Evolutionary conservation across 2,113 vertebrate species (phyloP), one percentile per base, ranked within the genome.

Genomic region (Podocnemis expansa): DNA sequence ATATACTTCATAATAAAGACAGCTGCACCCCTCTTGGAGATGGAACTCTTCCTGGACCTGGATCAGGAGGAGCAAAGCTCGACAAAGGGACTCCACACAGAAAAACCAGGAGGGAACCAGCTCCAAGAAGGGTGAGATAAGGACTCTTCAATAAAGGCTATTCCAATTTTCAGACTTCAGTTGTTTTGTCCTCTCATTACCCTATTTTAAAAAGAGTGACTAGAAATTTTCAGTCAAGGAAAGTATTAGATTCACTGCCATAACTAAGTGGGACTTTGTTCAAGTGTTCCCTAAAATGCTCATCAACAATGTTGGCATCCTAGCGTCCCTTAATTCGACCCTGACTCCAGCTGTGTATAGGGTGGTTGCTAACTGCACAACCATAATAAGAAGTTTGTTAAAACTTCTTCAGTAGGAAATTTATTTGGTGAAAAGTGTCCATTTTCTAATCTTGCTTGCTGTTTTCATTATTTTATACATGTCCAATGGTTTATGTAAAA

Each of bases 361-460:
- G 2, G 8, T 60, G 25, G 63, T 29, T 60, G 58, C 43, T 78
- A 51, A 51, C 54, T 63, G 45, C 13, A 41, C 22, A 47, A 31
- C 73, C 80, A 45, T 63, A 82, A 41, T 60, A 25, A 27, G 8
- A 78, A 58, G 8, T 17, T 52, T 29, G 14, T 85, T 43, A 12
- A 19, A 91, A 83, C 80, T 85, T 9, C 73, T 91, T 86, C 2
- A 1, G 2, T 85, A 11, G 4, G n/a, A 58, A 24, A 58, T 58
- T 56, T 45, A 55, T 31, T 58, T 82, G 54, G 43, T 56, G 25
- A 43, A 43, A 81, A 56, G 9, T 60, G 54, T 24, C 17, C 1
- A 6, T 6, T 5, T 80, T 2, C 78, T 3, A 25, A 1, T n/a
- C n/a, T 10, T 2, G 4, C 27, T 3, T 29, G 9, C 81, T 8